phyloP scores from a whole-genome alignment of 2,797 vertebrate species.

The Presbytis comata region DNA sequence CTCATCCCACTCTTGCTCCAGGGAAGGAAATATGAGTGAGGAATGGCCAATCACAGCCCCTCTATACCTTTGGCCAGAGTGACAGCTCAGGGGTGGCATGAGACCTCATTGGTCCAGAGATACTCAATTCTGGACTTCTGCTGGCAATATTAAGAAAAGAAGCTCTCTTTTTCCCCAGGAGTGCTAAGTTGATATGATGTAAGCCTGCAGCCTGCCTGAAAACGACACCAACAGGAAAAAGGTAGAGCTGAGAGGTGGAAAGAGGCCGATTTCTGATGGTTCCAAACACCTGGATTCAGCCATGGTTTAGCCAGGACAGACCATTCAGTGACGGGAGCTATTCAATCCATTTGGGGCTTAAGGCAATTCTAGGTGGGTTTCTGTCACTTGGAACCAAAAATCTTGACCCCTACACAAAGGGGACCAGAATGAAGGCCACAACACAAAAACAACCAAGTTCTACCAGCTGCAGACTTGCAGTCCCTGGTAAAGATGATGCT shows the following conservation, averaged over 20 bases:
- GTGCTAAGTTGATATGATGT: background rate
- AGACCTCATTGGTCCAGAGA: background rate
- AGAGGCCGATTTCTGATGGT: background rate
- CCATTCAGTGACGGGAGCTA: background rate
- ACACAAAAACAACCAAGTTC: background rate
- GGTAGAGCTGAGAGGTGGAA: background rate
- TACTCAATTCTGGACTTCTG: background rate
- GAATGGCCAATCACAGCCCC: background rate
- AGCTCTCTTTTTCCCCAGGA: background rate
- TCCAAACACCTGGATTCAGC: background rate
- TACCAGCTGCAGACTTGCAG: background rate
- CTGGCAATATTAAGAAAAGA: background rate
- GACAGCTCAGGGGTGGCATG: background rate
- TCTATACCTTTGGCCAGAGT: background rate
- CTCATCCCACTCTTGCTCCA: background rate
- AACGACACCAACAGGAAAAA: background rate
- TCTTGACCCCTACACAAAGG: background rate
- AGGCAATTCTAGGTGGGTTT: background rate
- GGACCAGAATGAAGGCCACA: background rate
- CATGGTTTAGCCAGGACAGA: background rate
- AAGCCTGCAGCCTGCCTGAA: background rate
- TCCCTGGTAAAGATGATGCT: background rate
- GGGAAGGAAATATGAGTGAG: background rate
- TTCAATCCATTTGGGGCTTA: background rate
- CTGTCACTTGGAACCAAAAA: background rate